A percentile compares a stretch with the other conserved stretches of the same genome.
Evolutionary conservation across 2,113 vertebrate species (phyloP).

Genomic region (Onychostruthus taczanowskii): DNA sequence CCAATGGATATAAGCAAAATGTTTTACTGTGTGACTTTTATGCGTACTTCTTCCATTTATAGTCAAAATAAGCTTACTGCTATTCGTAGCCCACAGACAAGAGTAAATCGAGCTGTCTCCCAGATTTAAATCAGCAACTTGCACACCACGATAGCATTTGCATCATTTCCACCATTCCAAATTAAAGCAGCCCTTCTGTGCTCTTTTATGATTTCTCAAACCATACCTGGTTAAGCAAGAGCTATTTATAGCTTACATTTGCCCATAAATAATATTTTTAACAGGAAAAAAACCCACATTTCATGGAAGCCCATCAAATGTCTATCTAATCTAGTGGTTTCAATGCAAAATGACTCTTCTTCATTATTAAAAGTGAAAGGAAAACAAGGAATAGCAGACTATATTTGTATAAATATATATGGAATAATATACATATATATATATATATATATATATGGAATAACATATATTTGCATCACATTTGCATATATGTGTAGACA

Average conservation of each 20-base stretch:
- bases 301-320: background rate
- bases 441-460: background rate
- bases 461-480: background rate
- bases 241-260: background rate
- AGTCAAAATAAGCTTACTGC: slow-evolving; percentile 32
- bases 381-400: background rate
- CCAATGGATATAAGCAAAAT: slow-evolving; percentile 22
- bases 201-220: background rate
- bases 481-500: background rate
- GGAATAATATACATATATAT: background rate
- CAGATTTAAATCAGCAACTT: slow-evolving; percentile 28
- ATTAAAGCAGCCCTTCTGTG: background rate
- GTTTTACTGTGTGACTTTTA: slow-evolving; percentile 33
- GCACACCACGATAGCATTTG: background rate
- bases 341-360: background rate
- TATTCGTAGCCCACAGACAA: background rate
- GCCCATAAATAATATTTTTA: background rate
- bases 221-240: background rate
- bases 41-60: slow-evolving; percentile 4
- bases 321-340: background rate
- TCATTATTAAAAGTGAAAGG: background rate
- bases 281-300: background rate
- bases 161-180: background rate
- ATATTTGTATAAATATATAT: background rate
- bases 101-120: slow-evolving; percentile 33